A percentile compares a stretch with the other conserved stretches of the same genome.
These are phyloP conservation scores for Chinchilla lanigera DNA, from an alignment of 2,113 vertebrate genomes.

Conservation along the genomic window DNA sequence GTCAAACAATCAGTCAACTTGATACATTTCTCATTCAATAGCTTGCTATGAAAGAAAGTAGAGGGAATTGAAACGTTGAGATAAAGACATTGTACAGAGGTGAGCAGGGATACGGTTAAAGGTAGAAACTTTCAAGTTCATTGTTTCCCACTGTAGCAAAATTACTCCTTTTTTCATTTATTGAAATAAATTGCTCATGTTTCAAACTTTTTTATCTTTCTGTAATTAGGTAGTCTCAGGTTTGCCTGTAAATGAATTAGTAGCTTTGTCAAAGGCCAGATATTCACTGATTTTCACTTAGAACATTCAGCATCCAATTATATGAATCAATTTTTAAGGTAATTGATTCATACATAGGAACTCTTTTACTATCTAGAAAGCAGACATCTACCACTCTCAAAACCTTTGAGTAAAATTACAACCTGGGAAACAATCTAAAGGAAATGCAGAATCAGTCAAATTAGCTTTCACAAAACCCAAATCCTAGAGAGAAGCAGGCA, in stretches of 20 bases:
- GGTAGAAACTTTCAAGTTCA: not conserved
- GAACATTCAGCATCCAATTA: not conserved
- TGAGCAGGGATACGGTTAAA: not conserved
- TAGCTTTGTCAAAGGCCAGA: not conserved
- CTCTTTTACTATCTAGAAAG: not conserved
- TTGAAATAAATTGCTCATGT: slow-evolving; percentile 17
- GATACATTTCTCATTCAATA: not conserved
- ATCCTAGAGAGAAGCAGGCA: not conserved
- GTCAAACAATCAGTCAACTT: not conserved
- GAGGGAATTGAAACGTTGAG: not conserved
- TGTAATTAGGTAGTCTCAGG: not conserved
- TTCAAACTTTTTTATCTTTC: slow-evolving; percentile 5
- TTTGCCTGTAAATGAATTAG: slow-evolving; percentile 4
- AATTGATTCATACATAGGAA: not conserved
- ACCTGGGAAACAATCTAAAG: not conserved
- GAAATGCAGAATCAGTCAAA: not conserved
- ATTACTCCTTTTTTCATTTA: slow-evolving; percentile 28
- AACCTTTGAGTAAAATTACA: not conserved
- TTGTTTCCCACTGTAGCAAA: slow-evolving; percentile 20
- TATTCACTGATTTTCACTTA: slow-evolving; percentile 26
- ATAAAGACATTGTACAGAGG: not conserved
- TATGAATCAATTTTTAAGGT: slow-evolving; percentile 16
- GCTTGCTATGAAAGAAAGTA: slow-evolving; percentile 11
- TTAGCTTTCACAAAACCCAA: not conserved
- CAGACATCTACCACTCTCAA: not conserved